Conservation (phyloP, 2,113 vertebrate genomes). For the Chiloscyllium plagiosum region DNA sequence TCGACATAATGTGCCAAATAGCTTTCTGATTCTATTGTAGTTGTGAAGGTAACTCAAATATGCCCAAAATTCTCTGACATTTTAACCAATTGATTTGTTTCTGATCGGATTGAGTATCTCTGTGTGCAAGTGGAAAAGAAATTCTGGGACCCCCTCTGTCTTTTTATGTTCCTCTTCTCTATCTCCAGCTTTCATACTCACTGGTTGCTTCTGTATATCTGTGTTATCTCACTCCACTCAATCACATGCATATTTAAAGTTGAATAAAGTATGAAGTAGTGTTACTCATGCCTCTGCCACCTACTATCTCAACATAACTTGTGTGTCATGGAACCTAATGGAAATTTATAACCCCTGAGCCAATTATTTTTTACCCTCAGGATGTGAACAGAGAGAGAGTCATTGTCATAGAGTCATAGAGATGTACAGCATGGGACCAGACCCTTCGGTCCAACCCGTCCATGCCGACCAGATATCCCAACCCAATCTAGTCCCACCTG, state of each 20-base stretch:
- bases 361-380: not conserved
- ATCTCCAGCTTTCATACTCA: not conserved
- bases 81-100: not conserved
- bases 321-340: not conserved
- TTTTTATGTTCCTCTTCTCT: not conserved
- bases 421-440: too few relatives aligned
- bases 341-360: not conserved
- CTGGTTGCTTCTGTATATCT: not conserved
- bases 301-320: not conserved
- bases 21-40: too few relatives aligned
- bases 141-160: not conserved
- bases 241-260: not conserved
- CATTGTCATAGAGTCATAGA: not conserved
- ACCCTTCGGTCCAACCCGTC: too few relatives aligned
- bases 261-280: not conserved
- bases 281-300: not conserved
- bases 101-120: not conserved
- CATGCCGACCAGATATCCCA: too few relatives aligned
- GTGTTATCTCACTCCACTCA: not conserved
- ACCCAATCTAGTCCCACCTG: too few relatives aligned
- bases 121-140: not conserved
- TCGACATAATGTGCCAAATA: too few relatives aligned
- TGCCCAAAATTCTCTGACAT: not conserved
- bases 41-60: not conserved
- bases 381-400: not conserved